Base-by-base conservation (phyloP, 1,140 invertebrate genomes). In the Pachyrhynchus sulphureomaculatus region DNA sequence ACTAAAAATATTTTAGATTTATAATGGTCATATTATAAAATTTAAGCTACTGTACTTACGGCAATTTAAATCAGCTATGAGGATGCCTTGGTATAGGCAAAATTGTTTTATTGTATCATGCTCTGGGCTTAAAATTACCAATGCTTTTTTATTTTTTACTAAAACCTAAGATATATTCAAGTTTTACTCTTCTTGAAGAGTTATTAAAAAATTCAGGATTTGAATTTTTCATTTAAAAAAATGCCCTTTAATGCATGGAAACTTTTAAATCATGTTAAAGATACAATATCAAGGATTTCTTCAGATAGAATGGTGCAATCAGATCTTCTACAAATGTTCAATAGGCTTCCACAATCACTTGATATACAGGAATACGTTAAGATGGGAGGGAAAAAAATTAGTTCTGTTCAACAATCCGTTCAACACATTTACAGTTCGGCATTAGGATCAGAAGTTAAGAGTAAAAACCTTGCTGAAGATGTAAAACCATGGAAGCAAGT, bases 201-300 rank as follows among this genome's bases (percentile, higher is more conserved):
- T n/a, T n/a, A n/a, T n/a, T n/a, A n/a, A n/a, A n/a, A n/a, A n/a
- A n/a, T n/a, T n/a, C n/a, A n/a, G n/a, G n/a, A n/a, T n/a, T n/a
- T n/a, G n/a, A n/a, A n/a, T n/a, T n/a, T n/a, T n/a, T n/a, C n/a
- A n/a, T n/a, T n/a, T n/a, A n/a, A n/a, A 57, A 57, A 45, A 33
- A 60, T 60, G 49, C 24, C 57, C 9, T 29, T 42, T 6, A 61
- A 53, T n/a, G 23, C 26, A 0, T 61, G 58, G 58, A 61, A 53
- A 47, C 23, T 61, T 36, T 17, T 61, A 10, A 61, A 52, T 23
- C 20, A 51, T 12, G 12, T 61, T 1, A 61, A 53, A 47, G 48
- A 61, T 4, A 34, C 20, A 17, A 3, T 53, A n/a, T 23, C 48
- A 17, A 61, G 53, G 32, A 5, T 53, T 15, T n/a, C 32, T 17